phyloP scores from a whole-genome alignment of 2,797 vertebrate species.

The Zalophus californianus region DNA sequence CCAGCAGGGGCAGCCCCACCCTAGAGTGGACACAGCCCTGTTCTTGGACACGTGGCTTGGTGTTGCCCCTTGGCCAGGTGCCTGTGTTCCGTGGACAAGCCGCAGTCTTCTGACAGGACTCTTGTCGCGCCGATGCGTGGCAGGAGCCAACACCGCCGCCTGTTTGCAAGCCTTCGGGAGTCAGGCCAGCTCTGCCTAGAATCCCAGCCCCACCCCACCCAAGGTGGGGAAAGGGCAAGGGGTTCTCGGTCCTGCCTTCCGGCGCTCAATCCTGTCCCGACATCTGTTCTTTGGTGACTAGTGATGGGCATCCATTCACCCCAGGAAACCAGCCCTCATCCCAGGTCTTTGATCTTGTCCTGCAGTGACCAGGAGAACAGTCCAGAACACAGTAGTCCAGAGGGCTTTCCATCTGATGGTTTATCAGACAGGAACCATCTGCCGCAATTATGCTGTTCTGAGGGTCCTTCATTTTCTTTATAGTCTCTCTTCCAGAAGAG shows the following conservation, averaged over 20 bases:
- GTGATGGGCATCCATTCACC: rapidly evolving
- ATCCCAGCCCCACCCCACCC: background rate
- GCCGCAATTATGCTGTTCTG: rapidly evolving
- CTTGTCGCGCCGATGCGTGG: background rate
- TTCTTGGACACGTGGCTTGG: background rate
- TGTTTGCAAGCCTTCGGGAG: background rate
- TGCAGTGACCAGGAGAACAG: too few species aligned
- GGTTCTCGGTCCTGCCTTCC: background rate
- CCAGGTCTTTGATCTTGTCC: background rate
- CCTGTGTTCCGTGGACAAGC: background rate
- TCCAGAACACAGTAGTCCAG: background rate
- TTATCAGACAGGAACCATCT: background rate
- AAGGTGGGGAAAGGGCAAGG: background rate
- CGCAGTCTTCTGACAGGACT: background rate
- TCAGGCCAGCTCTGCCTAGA: background rate
- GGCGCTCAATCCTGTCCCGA: background rate
- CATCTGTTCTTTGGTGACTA: background rate
- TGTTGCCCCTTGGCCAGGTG: too few species aligned
- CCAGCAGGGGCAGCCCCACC: background rate
- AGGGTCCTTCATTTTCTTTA: background rate
- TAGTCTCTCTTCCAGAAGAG: background rate
- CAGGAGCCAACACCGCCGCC: background rate
- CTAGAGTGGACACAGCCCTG: rapidly evolving
- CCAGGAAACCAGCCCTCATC: background rate
- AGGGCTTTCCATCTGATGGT: background rate